phyloP scores from a whole-genome alignment of 2,888 invertebrate genomes.

The Pyralis farinalis region DNA sequence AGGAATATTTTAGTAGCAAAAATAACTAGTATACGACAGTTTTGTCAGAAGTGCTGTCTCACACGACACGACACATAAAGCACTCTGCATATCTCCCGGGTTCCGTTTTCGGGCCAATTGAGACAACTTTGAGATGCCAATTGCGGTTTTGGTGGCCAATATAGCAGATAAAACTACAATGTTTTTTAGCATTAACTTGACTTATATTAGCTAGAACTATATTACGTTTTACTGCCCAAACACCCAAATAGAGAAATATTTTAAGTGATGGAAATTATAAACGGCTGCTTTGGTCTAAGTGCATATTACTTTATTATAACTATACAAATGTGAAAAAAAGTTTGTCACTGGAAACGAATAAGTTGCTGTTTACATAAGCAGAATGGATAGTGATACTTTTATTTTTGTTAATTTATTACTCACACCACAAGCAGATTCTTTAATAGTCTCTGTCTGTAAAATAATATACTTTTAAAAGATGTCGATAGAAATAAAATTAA shows the following conservation, averaged over 20 bases:
- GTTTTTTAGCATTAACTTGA: slow-evolving; percentile 8
- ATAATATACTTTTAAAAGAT: not conserved
- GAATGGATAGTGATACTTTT: not conserved
- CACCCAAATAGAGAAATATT: slow-evolving; percentile 14
- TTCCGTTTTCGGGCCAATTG: slow-evolving; percentile 9
- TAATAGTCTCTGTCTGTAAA: slow-evolving; percentile 9
- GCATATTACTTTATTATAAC: not conserved
- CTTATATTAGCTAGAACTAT: slow-evolving; percentile 15
- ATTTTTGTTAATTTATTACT: not conserved
- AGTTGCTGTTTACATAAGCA: too few species aligned
- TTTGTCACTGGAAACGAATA: too few species aligned
- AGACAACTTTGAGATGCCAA: slow-evolving; percentile 3
- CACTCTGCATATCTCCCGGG: slow-evolving; percentile 14
- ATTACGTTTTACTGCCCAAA: slow-evolving; percentile 24
- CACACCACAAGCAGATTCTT: not conserved
- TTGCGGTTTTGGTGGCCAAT: slow-evolving; percentile 24
- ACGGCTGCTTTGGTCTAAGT: not conserved
- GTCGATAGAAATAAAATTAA: too few species aligned
- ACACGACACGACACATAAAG: slow-evolving; percentile 43
- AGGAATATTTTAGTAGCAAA: not conserved
- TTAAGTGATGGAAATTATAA: not conserved
- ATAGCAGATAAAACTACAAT: slow-evolving; percentile 2
- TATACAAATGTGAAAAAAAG: not conserved
- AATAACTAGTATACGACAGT: too few species aligned
- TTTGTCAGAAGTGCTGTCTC: slow-evolving; percentile 39